These are phyloP conservation scores for Saguinus imperator DNA, from an alignment of 2,113 vertebrate genomes.

Conservation along the genomic window DNA sequence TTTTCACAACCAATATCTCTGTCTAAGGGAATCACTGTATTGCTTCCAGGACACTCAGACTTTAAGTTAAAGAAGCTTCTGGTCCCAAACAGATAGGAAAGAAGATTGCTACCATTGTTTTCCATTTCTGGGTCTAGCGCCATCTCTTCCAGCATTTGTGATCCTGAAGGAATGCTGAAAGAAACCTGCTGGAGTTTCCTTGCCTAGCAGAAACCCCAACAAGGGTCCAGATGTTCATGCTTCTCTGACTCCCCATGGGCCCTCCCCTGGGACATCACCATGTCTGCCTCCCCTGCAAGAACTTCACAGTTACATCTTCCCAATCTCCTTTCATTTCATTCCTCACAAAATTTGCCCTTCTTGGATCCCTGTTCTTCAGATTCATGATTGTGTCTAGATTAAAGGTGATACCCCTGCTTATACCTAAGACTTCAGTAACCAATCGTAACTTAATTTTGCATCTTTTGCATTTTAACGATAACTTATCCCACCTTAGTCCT, in stretches of 20 bases:
- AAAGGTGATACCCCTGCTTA: not conserved
- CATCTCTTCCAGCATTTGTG: not conserved
- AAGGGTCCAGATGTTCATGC: not conserved
- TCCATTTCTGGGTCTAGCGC: not conserved
- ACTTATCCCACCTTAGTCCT: not conserved
- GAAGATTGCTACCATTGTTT: not conserved
- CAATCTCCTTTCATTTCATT: not conserved
- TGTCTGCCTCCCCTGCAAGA: not conserved
- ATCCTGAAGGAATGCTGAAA: not conserved
- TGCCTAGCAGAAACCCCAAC: not conserved
- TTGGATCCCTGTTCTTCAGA: not conserved
- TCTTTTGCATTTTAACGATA: not conserved
- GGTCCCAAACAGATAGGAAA: not conserved
- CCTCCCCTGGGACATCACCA: not conserved
- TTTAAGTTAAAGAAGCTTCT: not conserved
- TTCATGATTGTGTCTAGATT: not conserved
- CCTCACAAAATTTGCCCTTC: not conserved
- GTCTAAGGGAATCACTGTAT: not conserved
- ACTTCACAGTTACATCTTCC: not conserved
- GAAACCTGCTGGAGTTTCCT: not conserved
- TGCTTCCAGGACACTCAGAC: not conserved
- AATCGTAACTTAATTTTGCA: not conserved
- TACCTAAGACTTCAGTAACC: not conserved
- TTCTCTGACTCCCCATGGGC: not conserved
- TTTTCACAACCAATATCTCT: not conserved